These are phyloP conservation scores for Muscicapa comitata DNA, from an alignment of 2,797 vertebrate species.

Conservation along the genomic window DNA sequence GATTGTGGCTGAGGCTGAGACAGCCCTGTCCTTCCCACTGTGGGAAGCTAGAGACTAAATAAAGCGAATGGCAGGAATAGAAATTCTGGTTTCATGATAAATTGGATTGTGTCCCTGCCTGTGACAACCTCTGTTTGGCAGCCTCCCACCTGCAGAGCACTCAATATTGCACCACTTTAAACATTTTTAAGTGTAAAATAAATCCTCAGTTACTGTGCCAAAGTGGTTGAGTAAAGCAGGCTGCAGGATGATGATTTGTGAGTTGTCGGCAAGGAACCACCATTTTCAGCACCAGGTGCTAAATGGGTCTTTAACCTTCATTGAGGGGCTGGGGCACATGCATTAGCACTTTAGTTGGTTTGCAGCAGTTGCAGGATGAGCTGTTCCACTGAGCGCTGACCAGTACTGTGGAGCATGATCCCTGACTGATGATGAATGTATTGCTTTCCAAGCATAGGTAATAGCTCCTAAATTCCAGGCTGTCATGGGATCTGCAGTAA, in stretches of 20 bases:
- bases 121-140: neutral
- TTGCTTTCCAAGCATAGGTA: neutral
- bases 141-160: neutral
- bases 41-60: neutral
- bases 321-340: neutral
- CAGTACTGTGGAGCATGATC: neutral
- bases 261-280: neutral
- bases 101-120: neutral
- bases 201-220: neutral
- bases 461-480: neutral
- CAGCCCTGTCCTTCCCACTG: neutral
- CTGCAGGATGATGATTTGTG: neutral
- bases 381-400: neutral
- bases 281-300: neutral
- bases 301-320: neutral
- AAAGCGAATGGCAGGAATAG: neutral
- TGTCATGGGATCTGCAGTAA: neutral
- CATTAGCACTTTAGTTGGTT: neutral
- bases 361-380: neutral
- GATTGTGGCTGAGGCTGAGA: neutral
- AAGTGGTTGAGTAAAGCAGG: neutral
- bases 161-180: neutral
- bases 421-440: neutral
- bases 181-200: neutral
- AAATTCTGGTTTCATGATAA: neutral